phyloP scores from a whole-genome alignment of 2,888 invertebrate genomes.

The Schizotus pectinicornis region DNA sequence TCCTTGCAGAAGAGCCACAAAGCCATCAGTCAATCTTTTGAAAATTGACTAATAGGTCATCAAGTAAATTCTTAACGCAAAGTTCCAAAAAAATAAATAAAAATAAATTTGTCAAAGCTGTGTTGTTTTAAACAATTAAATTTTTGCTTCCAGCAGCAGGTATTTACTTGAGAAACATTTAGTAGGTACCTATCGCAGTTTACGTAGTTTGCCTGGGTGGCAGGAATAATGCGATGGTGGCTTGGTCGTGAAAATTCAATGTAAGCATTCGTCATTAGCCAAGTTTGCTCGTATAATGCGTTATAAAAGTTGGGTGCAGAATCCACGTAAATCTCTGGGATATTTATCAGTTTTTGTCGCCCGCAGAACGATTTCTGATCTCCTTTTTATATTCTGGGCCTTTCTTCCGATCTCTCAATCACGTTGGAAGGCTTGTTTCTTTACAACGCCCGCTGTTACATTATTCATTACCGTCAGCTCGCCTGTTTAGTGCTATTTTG shows the following conservation, averaged over 20 bases:
- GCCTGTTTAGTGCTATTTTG: slow-evolving; percentile 47
- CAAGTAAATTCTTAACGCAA: too few relatives aligned
- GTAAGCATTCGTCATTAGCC: slow-evolving; percentile 40
- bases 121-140: too few relatives aligned
- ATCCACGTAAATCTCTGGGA: slow-evolving; percentile 55
- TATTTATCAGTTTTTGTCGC: slow-evolving; percentile 60
- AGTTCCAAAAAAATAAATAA: too few relatives aligned
- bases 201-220: too few relatives aligned
- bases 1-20: slow-evolving; percentile 2
- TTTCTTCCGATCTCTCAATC: slow-evolving; percentile 60
- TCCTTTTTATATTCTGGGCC: slow-evolving; percentile 60
- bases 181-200: too few relatives aligned
- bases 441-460: slow-evolving; percentile 59
- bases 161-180: too few relatives aligned
- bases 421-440: slow-evolving; percentile 58
- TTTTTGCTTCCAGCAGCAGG: too few relatives aligned
- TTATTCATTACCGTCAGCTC: slow-evolving; percentile 57
- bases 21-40: not conserved
- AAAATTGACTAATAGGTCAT: too few relatives aligned
- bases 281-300: slow-evolving; percentile 42
- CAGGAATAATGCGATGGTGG: too few relatives aligned
- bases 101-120: too few relatives aligned
- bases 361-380: slow-evolving; percentile 60
- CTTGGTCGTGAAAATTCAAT: slow-evolving; percentile 29
- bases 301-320: slow-evolving; percentile 42